These are phyloP conservation scores for Trialeurodes vaporariorum DNA, from an alignment of 1,140 invertebrate species.

Conservation along the genomic window DNA sequence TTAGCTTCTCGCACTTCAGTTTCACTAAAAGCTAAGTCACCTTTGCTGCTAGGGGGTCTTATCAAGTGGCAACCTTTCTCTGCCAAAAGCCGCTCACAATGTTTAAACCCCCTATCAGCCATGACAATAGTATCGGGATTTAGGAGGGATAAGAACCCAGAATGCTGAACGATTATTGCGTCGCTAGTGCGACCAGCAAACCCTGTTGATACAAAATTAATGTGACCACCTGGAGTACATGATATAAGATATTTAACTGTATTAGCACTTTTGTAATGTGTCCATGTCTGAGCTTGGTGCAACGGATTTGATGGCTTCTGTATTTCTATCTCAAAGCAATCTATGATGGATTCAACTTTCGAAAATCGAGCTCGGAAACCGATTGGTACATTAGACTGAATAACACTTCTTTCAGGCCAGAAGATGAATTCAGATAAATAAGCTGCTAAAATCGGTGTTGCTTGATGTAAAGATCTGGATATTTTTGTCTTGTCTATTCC, in stretches of 20 bases:
- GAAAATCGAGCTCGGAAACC: conserved; percentile 5
- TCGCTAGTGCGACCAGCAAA: conserved; percentile 33
- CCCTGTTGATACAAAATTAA: conserved; percentile 34
- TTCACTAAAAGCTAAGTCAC: not conserved
- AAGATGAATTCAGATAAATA: conserved; percentile 4
- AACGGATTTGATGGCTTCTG: conserved; percentile 33
- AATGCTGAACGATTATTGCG: conserved; percentile 28
- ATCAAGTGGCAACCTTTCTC: not conserved
- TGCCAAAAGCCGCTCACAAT: not conserved
- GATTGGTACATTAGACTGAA: conserved; percentile 20
- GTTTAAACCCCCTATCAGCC: conserved; percentile 30
- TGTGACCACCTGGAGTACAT: conserved; percentile 33
- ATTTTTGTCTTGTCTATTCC: not conserved
- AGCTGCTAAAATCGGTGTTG: not conserved
- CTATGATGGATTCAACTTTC: conserved; percentile 16
- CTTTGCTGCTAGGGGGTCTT: not conserved
- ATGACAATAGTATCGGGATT: conserved; percentile 23
- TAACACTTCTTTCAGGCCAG: conserved; percentile 10
- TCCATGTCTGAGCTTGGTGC: conserved; percentile 35
- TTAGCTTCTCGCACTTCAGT: not conserved
- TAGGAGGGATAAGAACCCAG: conserved; percentile 28
- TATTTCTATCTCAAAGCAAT: conserved; percentile 35
- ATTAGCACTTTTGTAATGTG: conserved; percentile 37
- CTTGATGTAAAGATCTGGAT: conserved; percentile 2
- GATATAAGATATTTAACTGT: conserved; percentile 38